phyloP scores from a whole-genome alignment of 2,113 vertebrate species.

The Taurulus bubalis region DNA sequence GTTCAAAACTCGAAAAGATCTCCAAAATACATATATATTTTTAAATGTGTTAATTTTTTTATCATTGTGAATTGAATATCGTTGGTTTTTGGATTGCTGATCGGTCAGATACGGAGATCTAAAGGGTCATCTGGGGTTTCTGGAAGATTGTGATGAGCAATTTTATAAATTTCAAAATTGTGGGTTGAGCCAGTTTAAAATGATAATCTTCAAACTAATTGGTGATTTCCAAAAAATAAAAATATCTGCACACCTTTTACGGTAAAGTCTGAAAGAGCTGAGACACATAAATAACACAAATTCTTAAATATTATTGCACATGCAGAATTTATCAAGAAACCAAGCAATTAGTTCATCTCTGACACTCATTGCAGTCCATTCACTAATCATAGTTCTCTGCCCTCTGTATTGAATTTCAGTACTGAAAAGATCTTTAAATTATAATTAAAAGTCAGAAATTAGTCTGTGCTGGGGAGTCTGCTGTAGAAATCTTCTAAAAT shows the following conservation, averaged over 20 bases:
- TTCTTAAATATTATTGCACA: not conserved
- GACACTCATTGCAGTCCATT: not conserved
- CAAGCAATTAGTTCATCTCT: not conserved
- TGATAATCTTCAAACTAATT: not conserved
- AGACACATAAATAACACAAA: not conserved
- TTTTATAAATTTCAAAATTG: not conserved
- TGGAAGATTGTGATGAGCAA: not conserved
- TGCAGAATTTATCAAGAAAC: not conserved
- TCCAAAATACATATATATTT: not conserved
- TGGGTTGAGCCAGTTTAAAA: not conserved
- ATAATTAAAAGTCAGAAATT: constrained; percentile 14
- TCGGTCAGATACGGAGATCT: not conserved
- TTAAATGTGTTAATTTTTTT: not conserved
- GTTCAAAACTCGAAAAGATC: not conserved
- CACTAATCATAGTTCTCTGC: not conserved
- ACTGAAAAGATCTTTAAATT: not conserved
- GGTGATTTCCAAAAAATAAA: not conserved
- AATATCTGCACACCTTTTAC: constrained; percentile 2
- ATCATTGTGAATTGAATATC: not conserved
- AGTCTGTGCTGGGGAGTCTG: not conserved
- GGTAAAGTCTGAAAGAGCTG: not conserved
- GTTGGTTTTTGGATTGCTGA: not conserved
- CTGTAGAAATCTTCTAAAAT: not conserved
- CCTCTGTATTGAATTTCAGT: not conserved
- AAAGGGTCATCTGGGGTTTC: not conserved